Evolutionary conservation across 2,113 vertebrate genomes (phyloP), one percentile per base, ranked within the genome.

Genomic region (Macquaria ambigua): DNA sequence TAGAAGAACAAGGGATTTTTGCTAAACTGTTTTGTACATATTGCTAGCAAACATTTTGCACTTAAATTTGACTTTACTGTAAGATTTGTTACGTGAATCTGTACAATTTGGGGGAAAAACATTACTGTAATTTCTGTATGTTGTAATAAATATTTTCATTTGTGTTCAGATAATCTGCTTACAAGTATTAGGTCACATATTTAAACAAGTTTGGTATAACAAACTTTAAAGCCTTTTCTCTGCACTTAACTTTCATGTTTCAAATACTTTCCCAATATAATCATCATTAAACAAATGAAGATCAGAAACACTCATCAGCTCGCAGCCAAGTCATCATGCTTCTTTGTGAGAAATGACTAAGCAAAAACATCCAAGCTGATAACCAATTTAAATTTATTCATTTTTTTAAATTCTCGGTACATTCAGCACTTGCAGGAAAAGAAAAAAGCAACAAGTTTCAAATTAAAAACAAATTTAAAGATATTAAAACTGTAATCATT

Each of bases 21-120:
- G 88, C 79, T 91, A 50, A 91, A 91, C 77, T 87, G 83, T 93
- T 93, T 89, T 93, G 90, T 89, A 91, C 79, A 93, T 93, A 94
- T 93, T 66, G 90, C 92, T 95, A 95, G 95, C 95, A 95, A 94
- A 94, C 91, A 91, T 95, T 96, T 96, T 96, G 96, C 96, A 96
- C 96, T 96, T 96, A 95, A 95, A 94, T 90, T 90, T 88, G 82
- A 94, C 84, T 93, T 95, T 94, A 95, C 92, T 92, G 93, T 93
- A 93, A 94, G 79, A 90, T 93, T 93, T 92, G 90, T 94, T 73
- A 90, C 82, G 76, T 94, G 85, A 94, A 92, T 87, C 89, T 91
- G 91, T 91, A 93, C 85, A 93, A 91, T 82, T 89, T 85, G 84
- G 81, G 81, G 76, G 37, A 77, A 89, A 89, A 67, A 62, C 88